Conservation (phyloP, 1,140 invertebrate species). For the Oedothorax gibbosus region DNA sequence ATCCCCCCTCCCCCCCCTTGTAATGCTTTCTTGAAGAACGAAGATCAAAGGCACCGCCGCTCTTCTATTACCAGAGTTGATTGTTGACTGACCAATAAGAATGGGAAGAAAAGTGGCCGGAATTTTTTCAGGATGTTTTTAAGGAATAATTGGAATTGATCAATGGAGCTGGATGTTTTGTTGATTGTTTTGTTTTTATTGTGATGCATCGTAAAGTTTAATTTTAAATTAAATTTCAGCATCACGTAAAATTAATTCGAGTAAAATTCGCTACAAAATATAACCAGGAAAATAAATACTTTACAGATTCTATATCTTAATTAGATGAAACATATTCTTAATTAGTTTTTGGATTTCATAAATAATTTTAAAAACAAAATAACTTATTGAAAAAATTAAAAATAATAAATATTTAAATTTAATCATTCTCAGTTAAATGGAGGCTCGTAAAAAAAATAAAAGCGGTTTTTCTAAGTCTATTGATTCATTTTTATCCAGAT, state of each 20-base stretch:
- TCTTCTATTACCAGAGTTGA: slow-evolving; percentile 25
- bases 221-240: background rate
- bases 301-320: too few relatives aligned
- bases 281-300: background rate
- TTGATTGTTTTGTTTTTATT: background rate
- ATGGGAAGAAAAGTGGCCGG: background rate
- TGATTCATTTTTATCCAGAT: too few relatives aligned
- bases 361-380: too few relatives aligned
- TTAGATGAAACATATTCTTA: too few relatives aligned
- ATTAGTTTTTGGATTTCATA: too few relatives aligned
- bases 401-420: too few relatives aligned
- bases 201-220: background rate
- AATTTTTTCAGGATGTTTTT: background rate
- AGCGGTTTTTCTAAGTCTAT: too few relatives aligned
- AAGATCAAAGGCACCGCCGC: slow-evolving; percentile 55
- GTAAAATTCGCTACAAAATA: background rate
- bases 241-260: background rate
- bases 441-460: too few relatives aligned
- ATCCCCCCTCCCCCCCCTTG: slow-evolving; percentile 1
- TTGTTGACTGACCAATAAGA: slow-evolving; percentile 44
- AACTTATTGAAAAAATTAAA: too few relatives aligned
- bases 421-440: too few relatives aligned
- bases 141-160: background rate
- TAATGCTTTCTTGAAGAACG: slow-evolving; percentile 19
- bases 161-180: background rate